Evolutionary conservation across 2,888 invertebrate genomes (phyloP).

Genomic region (Agrochola circellaris): DNA sequence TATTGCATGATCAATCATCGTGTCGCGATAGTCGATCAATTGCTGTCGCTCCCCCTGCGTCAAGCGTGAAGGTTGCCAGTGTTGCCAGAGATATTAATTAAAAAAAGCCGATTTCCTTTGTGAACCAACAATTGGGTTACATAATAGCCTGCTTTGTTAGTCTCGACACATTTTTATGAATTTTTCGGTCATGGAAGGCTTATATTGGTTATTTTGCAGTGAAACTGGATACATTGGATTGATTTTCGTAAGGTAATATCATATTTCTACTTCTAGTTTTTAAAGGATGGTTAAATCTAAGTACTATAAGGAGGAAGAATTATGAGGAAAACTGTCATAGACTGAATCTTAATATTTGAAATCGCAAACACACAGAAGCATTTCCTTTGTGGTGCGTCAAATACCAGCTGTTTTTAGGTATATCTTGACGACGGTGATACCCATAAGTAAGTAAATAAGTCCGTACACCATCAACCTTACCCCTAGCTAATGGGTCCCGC

Average conservation of each 20-base stretch:
- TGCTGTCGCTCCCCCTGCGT: constrained; percentile 58
- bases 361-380: background rate
- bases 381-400: background rate
- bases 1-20: constrained; percentile 68
- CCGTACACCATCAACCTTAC: constrained; percentile 10
- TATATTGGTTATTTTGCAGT: constrained; percentile 18
- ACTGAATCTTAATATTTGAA: background rate
- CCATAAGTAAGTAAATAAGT: background rate
- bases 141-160: constrained; percentile 50
- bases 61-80: constrained; percentile 64
- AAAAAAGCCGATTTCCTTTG: constrained; percentile 59
- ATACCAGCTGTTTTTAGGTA: background rate
- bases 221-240: background rate
- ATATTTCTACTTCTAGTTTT: background rate
- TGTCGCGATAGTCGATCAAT: constrained; percentile 61
- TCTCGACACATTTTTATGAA: constrained; percentile 34
- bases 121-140: constrained; percentile 43
- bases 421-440: background rate
- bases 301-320: background rate
- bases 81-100: constrained; percentile 66
- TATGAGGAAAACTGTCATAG: too few relatives aligned
- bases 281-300: background rate
- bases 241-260: background rate
- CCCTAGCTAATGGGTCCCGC: constrained; percentile 43
- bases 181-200: constrained; percentile 13